Evolutionary conservation across 2,113 vertebrate species (phyloP).

Genomic region (Lycocorax pyrrhopterus): DNA sequence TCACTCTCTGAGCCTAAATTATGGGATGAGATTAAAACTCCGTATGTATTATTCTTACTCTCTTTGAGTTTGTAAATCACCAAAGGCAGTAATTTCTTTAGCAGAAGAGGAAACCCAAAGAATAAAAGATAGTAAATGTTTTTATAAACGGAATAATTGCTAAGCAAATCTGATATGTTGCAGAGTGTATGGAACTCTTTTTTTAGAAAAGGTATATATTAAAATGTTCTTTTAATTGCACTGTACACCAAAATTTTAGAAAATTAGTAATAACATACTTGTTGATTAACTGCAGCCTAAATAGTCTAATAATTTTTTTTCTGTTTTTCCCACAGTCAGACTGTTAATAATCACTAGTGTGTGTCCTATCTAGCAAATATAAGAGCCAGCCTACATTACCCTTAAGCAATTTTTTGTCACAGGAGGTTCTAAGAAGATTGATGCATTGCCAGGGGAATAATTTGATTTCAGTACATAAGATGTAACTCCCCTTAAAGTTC

Average conservation of each 20-base stretch:
- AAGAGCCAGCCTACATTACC: background rate
- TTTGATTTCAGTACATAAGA: background rate
- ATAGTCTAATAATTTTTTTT: background rate
- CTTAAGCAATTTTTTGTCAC: background rate
- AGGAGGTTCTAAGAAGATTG: background rate
- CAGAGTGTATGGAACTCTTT: background rate
- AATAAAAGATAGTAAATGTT: background rate
- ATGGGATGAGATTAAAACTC: background rate
- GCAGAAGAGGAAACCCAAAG: background rate
- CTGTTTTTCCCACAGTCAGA: background rate
- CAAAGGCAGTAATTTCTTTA: background rate
- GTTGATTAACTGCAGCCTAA: background rate
- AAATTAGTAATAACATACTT: background rate
- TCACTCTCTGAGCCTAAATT: background rate
- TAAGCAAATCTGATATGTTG: background rate
- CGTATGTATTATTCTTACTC: background rate
- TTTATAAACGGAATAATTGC: background rate
- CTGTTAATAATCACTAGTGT: background rate
- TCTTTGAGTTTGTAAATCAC: background rate
- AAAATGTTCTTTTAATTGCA: background rate
- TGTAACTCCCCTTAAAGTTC: background rate
- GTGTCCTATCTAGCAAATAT: background rate
- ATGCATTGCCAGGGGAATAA: background rate
- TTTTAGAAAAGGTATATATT: background rate
- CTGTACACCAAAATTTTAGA: background rate